phyloP scores from a whole-genome alignment of 2,113 vertebrate species.

The Hypanus sabinus region DNA sequence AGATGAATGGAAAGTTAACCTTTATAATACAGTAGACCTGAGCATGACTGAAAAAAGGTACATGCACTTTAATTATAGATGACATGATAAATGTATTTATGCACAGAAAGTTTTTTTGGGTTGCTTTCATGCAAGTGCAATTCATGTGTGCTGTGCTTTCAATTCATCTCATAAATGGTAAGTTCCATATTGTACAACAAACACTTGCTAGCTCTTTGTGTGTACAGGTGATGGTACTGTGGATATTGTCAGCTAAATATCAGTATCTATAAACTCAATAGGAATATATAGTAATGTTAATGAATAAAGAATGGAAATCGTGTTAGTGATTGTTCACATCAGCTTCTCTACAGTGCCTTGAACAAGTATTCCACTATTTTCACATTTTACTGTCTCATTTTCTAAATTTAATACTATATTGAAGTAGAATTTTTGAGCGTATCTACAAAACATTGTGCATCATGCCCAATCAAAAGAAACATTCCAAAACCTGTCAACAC shows the following conservation, averaged over 20 bases:
- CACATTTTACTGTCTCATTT: too few species aligned
- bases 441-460: too few species aligned
- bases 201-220: neutral
- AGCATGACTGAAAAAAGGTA: constrained; percentile 94
- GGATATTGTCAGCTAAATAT: neutral
- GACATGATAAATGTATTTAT: neutral
- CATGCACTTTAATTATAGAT: neutral
- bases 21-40: constrained; percentile 72
- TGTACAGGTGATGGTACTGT: neutral
- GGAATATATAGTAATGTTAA: neutral
- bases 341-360: too few species aligned
- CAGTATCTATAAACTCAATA: neutral
- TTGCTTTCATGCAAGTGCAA: neutral
- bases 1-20: constrained; percentile 96
- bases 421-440: too few species aligned
- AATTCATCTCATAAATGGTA: neutral
- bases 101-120: neutral
- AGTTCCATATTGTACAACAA: neutral
- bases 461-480: too few species aligned
- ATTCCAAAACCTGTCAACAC: too few species aligned
- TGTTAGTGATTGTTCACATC: neutral
- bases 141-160: neutral
- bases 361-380: too few species aligned
- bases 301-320: neutral
- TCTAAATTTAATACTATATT: too few species aligned